A percentile compares a stretch with the other conserved stretches of the same genome.
phyloP scores from a whole-genome alignment of 2,797 vertebrate species.

The Rhodeus uyekii region DNA sequence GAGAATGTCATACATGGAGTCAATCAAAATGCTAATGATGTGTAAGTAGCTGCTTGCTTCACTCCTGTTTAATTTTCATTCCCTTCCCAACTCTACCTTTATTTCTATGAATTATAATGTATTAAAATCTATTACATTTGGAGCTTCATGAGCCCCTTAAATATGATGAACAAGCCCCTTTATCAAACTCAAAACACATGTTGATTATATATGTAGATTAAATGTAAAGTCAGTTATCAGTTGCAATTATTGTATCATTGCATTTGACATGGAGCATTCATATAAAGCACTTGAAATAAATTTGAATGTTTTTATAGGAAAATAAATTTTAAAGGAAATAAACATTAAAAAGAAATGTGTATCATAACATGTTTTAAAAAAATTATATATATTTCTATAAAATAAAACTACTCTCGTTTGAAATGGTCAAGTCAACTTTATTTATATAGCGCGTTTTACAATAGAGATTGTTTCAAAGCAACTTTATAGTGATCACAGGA shows the following conservation, averaged over 20 bases:
- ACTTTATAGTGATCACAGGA: too few species aligned
- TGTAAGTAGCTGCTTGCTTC: neutral
- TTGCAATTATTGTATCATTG: neutral
- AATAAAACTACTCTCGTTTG: too few species aligned
- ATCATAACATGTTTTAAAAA: too few species aligned
- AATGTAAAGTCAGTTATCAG: neutral
- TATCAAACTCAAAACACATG: neutral
- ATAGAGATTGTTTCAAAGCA: too few species aligned
- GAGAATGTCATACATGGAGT: conserved; percentile 11
- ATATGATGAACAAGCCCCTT: neutral
- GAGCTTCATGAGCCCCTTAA: neutral
- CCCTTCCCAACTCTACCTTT: neutral
- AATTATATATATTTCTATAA: too few species aligned
- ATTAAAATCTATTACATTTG: neutral
- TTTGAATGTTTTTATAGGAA: neutral
- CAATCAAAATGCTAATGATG: conserved; percentile 36
- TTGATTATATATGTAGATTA: neutral
- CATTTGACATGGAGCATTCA: neutral
- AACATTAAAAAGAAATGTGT: too few species aligned
- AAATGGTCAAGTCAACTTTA: too few species aligned
- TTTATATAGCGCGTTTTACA: too few species aligned
- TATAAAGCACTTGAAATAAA: neutral
- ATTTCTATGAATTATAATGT: conserved; percentile 6
- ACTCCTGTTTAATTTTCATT: neutral
- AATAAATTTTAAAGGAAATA: neutral